Percentiles rank a stretch among this genome's conserved stretches.
These are phyloP conservation scores for Brenthis ino DNA, from an alignment of 2,888 invertebrate species.

Conservation along the genomic window DNA sequence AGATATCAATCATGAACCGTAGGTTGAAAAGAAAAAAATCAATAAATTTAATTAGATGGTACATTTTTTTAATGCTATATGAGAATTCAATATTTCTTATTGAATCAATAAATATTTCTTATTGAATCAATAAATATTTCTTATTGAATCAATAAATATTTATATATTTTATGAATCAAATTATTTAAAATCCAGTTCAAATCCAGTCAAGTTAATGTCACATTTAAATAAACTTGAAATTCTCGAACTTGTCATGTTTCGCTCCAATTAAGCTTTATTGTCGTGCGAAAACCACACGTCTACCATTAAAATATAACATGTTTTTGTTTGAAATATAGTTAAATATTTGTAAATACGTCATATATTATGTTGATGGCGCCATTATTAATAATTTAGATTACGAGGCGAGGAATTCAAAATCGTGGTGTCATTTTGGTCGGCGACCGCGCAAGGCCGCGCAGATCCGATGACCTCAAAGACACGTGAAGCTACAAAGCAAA, in stretches of 20 bases:
- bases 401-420: constrained; percentile 56
- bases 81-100: constrained; percentile 26
- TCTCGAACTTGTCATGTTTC: constrained; percentile 12
- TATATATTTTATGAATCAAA: not conserved
- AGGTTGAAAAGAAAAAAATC: constrained; percentile 33
- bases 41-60: constrained; percentile 15
- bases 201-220: not conserved
- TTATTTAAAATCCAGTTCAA: not conserved
- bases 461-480: constrained; percentile 73
- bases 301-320: constrained; percentile 4
- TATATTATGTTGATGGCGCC: constrained; percentile 25
- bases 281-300: constrained; percentile 20
- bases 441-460: constrained; percentile 78
- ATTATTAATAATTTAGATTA: constrained; percentile 39
- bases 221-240: not conserved
- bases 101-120: constrained; percentile 3
- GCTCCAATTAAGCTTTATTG: constrained; percentile 22
- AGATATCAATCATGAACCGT: constrained; percentile 41
- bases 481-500: constrained; percentile 51
- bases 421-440: constrained; percentile 70
- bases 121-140: constrained; percentile 1
- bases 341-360: constrained; percentile 40
- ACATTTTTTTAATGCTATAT: constrained; percentile 24
- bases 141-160: constrained; percentile 1
- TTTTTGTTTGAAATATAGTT: constrained; percentile 42